Evolutionary conservation across 1,140 invertebrate genomes (phyloP).

Genomic region (Chironomus tepperi): DNA sequence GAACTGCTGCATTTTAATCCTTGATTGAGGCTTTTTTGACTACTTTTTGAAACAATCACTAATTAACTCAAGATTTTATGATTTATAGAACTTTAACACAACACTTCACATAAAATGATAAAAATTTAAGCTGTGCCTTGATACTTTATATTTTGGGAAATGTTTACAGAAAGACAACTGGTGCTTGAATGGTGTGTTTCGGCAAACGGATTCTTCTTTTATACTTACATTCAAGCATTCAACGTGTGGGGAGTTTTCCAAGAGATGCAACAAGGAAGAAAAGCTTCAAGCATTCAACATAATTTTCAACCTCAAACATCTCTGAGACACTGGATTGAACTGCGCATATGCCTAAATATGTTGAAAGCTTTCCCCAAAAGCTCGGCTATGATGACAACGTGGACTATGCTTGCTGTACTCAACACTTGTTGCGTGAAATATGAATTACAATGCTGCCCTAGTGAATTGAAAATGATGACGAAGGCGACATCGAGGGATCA

Average conservation of each 20-base stretch:
- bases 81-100: background rate
- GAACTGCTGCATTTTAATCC: too few species aligned
- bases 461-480: background rate
- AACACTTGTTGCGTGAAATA: background rate
- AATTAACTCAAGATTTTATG: background rate
- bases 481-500: too few species aligned
- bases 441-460: background rate
- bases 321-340: background rate
- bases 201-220: slow-evolving; percentile 25
- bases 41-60: background rate
- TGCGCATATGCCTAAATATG: background rate
- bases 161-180: background rate
- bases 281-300: background rate
- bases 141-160: background rate
- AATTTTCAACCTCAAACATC: background rate
- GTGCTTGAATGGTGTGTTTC: background rate
- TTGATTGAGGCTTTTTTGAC: background rate
- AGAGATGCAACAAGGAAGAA: background rate
- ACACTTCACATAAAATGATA: background rate
- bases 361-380: background rate
- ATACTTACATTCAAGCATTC: slow-evolving; percentile 29
- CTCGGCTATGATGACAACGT: background rate
- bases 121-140: background rate
- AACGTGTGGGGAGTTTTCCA: background rate
- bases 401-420: background rate